Conservation (phyloP, 2,113 vertebrate species). For the Macrotus californicus region DNA sequence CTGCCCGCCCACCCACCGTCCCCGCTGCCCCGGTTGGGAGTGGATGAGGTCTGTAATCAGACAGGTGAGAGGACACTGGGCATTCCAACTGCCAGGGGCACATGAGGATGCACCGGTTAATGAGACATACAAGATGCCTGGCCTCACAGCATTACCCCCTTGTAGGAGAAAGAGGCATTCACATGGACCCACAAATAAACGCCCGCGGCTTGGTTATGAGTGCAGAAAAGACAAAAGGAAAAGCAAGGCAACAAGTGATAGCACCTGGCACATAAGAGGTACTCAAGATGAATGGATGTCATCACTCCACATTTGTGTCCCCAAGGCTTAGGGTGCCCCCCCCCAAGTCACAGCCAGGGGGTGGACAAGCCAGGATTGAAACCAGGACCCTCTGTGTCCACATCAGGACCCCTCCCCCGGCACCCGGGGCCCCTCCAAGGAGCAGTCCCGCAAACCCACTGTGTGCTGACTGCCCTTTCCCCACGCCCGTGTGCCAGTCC, state of each 20-base stretch:
- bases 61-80: not conserved
- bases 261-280: not conserved
- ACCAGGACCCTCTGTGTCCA: not conserved
- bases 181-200: not conserved
- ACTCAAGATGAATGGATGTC: not conserved
- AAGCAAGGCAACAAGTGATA: not conserved
- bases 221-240: not conserved
- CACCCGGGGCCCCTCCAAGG: not conserved
- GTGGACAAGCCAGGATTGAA: not conserved
- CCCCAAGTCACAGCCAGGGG: not conserved
- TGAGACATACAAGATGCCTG: not conserved
- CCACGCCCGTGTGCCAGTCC: fast-evolving
- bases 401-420: fast-evolving
- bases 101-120: fast-evolving
- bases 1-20: not conserved
- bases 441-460: fast-evolving
- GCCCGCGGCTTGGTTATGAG: not conserved
- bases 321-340: not conserved
- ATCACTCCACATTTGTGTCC: not conserved
- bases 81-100: too few relatives aligned
- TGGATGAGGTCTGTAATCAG: not conserved
- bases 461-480: not conserved
- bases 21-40: not conserved
- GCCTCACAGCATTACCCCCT: not conserved
- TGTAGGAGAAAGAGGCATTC: not conserved